Evolutionary conservation across 2,888 invertebrate species (phyloP).

Genomic region (Dryocosmus kuriphilus): DNA sequence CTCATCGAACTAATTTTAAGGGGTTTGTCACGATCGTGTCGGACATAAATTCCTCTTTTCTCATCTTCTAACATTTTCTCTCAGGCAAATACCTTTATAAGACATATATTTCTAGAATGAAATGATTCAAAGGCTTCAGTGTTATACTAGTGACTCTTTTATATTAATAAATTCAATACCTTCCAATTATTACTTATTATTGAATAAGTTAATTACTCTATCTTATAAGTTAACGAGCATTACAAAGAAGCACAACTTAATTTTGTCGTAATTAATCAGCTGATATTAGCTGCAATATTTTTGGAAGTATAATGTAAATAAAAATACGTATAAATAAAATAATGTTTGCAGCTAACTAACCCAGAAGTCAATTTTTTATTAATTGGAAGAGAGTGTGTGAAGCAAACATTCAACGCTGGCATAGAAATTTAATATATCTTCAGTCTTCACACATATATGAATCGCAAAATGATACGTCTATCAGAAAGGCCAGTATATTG

Average conservation of each 20-base stretch:
- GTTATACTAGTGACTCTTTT: too few species aligned
- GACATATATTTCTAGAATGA: background rate
- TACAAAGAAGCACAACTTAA: too few species aligned
- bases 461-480: background rate
- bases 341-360: background rate
- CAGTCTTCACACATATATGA: background rate
- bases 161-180: background rate
- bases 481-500: background rate
- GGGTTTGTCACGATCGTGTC: constrained; percentile 5
- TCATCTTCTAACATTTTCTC: background rate
- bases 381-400: background rate
- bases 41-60: constrained; percentile 18
- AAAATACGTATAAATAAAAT: background rate
- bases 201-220: too few species aligned
- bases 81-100: background rate
- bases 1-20: constrained; percentile 38
- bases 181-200: background rate
- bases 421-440: background rate
- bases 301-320: background rate
- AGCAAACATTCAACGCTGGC: background rate
- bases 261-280: too few species aligned
- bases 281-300: too few species aligned
- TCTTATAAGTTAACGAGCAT: too few species aligned
- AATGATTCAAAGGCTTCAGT: too few species aligned
- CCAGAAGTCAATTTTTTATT: background rate